Evolutionary conservation across 2,797 vertebrate genomes (phyloP).

Genomic region (Coregonus suidteri): DNA sequence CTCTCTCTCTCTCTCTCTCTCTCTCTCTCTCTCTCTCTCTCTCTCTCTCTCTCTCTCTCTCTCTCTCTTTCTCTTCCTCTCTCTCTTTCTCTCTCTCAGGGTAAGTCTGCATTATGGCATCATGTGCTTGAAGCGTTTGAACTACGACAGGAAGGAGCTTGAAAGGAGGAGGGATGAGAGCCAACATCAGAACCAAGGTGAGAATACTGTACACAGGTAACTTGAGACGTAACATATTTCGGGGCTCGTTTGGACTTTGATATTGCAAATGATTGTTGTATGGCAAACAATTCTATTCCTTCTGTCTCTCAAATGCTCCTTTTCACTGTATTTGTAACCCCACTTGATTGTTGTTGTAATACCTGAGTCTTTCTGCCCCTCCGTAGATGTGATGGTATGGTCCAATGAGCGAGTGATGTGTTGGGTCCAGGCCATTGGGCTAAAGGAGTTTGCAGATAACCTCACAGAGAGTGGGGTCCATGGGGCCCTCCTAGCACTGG

Average conservation of each 20-base stretch:
- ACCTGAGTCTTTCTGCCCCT: neutral
- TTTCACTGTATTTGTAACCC: neutral
- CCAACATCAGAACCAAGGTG: conserved; percentile 89
- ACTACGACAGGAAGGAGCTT: conserved; percentile 84
- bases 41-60: too few species aligned
- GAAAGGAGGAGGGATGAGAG: conserved; percentile 83
- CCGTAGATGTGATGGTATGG: conserved; percentile 92
- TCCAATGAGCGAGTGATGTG: conserved; percentile 94
- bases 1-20: too few species aligned
- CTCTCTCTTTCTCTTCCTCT: neutral
- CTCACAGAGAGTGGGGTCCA: conserved; percentile 91
- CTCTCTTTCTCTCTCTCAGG: conserved; percentile 51
- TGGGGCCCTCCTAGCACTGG: conserved; percentile 86
- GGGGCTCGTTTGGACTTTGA: neutral
- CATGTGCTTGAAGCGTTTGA: conserved; percentile 84
- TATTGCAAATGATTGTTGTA: neutral
- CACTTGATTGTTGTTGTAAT: neutral
- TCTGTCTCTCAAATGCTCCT: neutral
- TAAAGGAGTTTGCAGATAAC: conserved; percentile 93
- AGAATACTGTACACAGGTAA: neutral
- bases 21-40: too few species aligned
- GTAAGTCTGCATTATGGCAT: conserved; percentile 85
- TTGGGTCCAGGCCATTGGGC: conserved; percentile 89
- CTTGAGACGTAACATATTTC: neutral
- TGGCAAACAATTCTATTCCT: neutral